phyloP scores from a whole-genome alignment of 2,113 vertebrate genomes.

The Grammomys surdaster region DNA sequence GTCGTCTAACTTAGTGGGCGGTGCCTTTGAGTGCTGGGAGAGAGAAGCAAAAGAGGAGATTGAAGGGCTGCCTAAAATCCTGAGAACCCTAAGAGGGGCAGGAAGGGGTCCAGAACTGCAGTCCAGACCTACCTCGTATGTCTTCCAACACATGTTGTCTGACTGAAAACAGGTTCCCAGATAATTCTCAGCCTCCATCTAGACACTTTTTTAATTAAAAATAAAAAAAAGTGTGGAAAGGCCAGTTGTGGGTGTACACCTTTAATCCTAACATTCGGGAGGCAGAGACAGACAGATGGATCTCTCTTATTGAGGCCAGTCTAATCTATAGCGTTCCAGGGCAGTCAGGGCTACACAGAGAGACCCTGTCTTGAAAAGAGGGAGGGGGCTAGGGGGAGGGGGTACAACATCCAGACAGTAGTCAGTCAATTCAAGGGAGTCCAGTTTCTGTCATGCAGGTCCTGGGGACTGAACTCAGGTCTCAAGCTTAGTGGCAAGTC shows the following conservation, averaged over 20 bases:
- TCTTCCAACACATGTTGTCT: not conserved
- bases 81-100: not conserved
- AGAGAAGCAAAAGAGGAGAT: too few species aligned
- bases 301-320: not conserved
- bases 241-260: not conserved
- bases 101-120: not conserved
- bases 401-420: not conserved
- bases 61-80: rapidly evolving
- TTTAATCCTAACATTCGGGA: not conserved
- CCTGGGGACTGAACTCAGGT: not conserved
- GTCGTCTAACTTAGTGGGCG: not conserved
- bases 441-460: not conserved
- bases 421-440: not conserved
- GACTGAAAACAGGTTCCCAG: not conserved
- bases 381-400: not conserved
- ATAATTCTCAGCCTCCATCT: not conserved
- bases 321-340: not conserved
- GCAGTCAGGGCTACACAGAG: not conserved
- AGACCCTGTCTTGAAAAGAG: not conserved
- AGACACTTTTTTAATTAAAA: not conserved
- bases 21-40: not conserved
- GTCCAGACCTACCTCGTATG: not conserved
- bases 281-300: not conserved
- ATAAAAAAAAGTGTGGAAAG: not conserved
- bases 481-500: not conserved